These are phyloP conservation scores for Poeciliopsis prolifica DNA, from an alignment of 2,113 vertebrate species.

Conservation along the genomic window DNA sequence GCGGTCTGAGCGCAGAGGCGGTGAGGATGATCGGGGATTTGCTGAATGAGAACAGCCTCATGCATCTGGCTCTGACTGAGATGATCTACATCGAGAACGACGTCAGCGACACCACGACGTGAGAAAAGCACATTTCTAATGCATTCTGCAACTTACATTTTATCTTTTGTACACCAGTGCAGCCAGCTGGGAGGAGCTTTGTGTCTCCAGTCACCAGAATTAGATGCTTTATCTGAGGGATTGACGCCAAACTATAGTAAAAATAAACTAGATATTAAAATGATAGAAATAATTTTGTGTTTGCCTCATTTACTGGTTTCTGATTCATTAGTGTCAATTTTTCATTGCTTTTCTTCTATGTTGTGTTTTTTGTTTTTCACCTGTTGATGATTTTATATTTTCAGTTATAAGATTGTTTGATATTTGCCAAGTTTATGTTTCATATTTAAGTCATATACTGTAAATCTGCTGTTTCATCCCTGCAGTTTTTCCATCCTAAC, in stretches of 20 bases:
- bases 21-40: slow-evolving; percentile 77
- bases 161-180: neutral
- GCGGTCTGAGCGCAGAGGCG: slow-evolving; percentile 61
- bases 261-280: neutral
- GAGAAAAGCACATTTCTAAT: slow-evolving; percentile 15
- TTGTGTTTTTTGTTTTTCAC: neutral
- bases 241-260: neutral
- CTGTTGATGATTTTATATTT: neutral
- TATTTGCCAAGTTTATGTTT: neutral
- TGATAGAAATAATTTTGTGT: neutral
- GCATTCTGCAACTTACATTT: neutral
- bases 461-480: too few relatives aligned
- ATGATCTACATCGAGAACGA: slow-evolving; percentile 65
- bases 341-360: neutral
- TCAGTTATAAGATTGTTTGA: neutral
- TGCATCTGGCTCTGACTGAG: slow-evolving; percentile 65
- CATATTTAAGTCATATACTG: too few relatives aligned
- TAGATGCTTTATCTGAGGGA: neutral
- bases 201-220: neutral
- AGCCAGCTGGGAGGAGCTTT: neutral
- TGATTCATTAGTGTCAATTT: neutral
- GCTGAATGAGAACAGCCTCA: slow-evolving; percentile 72
- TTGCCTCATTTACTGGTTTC: too few relatives aligned
- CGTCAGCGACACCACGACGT: slow-evolving; percentile 60
- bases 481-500: too few relatives aligned